These are phyloP conservation scores for Pelvicachromis taeniatus DNA, from an alignment of 2,113 vertebrate species.

Conservation along the genomic window DNA sequence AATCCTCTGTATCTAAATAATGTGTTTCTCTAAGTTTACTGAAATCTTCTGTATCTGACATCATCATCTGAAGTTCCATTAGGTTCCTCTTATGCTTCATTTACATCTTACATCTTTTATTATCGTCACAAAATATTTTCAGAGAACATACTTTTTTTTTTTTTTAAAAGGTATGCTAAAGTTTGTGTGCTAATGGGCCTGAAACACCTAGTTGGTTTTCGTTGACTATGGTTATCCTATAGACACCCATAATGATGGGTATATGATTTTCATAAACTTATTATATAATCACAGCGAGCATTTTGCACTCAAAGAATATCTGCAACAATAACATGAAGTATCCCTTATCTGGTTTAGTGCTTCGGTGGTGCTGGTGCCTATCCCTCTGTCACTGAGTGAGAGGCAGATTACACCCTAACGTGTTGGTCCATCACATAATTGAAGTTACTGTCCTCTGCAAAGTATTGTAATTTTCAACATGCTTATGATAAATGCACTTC, in stretches of 20 bases:
- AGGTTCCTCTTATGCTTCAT: constrained; percentile 9
- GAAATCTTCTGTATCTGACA: constrained; percentile 9
- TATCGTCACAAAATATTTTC: neutral
- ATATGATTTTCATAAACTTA: neutral
- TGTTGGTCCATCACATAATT: neutral
- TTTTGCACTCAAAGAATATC: neutral
- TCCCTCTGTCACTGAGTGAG: neutral
- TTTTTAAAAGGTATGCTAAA: neutral
- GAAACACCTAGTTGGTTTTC: neutral
- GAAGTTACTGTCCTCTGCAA: neutral
- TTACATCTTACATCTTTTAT: neutral
- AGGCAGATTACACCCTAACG: neutral
- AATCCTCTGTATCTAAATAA: constrained; percentile 22
- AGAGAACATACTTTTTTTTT: too few species aligned
- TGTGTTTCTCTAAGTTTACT: constrained; percentile 1
- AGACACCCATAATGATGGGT: neutral
- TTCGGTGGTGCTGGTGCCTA: neutral
- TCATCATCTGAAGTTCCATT: neutral
- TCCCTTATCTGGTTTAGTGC: neutral
- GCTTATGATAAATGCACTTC: neutral
- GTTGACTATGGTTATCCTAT: neutral
- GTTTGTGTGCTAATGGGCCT: neutral
- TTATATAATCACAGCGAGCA: neutral
- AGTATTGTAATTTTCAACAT: neutral
- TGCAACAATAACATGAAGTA: neutral